A percentile compares a stretch with the other conserved stretches of the same genome.
phyloP scores from a whole-genome alignment of 2,888 invertebrate genomes.

The Temnothorax unifasciatus region DNA sequence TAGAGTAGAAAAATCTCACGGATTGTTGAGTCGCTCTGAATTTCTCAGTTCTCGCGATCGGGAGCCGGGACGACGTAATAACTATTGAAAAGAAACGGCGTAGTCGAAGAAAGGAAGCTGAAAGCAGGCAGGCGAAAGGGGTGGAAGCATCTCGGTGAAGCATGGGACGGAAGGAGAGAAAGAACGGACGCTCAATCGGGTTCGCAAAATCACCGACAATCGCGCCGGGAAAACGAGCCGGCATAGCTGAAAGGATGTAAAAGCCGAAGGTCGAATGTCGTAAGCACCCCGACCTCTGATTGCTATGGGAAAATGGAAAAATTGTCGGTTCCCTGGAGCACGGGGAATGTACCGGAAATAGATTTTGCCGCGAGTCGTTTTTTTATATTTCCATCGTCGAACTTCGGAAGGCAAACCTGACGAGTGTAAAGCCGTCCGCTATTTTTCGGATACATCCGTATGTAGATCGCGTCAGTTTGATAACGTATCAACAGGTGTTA shows the following conservation, averaged over 20 bases:
- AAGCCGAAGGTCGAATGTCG: conserved; percentile 58
- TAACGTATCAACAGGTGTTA: conserved; percentile 55
- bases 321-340: conserved; percentile 62
- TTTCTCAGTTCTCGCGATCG: conserved; percentile 56
- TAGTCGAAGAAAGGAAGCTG: conserved; percentile 51
- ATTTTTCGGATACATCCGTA: conserved; percentile 43
- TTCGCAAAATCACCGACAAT: conserved; percentile 71
- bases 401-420: conserved; percentile 16
- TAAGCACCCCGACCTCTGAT: conserved; percentile 64
- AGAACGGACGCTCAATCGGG: conserved; percentile 64
- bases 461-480: conserved; percentile 37
- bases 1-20: conserved; percentile 59
- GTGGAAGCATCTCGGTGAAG: conserved; percentile 46
- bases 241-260: conserved; percentile 54
- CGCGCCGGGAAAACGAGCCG: conserved; percentile 56
- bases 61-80: conserved; percentile 49
- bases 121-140: conserved; percentile 54
- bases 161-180: conserved; percentile 24
- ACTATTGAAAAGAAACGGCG: conserved; percentile 57
- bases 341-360: conserved; percentile 70
- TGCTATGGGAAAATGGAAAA: conserved; percentile 72
- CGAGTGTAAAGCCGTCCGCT: neutral
- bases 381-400: conserved; percentile 12
- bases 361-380: conserved; percentile 54
- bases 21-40: conserved; percentile 53